Evolutionary conservation across 2,888 invertebrate genomes (phyloP).

Genomic region (Tenthredo distinguenda): DNA sequence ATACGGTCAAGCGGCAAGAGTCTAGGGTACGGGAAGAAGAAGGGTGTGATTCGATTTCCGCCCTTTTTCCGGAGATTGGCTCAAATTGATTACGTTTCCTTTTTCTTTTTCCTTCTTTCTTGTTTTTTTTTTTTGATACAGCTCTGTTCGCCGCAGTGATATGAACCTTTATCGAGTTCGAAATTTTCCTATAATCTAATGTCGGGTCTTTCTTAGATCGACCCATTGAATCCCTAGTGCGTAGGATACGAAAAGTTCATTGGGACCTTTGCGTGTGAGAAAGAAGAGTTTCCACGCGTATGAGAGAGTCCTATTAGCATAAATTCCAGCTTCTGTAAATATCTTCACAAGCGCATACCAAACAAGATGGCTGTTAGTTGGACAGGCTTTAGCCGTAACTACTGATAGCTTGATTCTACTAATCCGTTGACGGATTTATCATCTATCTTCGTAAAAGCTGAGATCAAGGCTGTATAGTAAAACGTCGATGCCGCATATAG

Average conservation of each 20-base stretch:
- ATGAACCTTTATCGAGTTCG: not conserved
- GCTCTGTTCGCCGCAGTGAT: not conserved
- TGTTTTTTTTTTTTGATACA: not conserved
- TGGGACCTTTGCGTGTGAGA: not conserved
- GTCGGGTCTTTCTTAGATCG: not conserved
- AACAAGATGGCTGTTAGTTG: conserved; percentile 8
- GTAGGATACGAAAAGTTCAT: not conserved
- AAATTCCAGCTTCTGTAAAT: conserved; percentile 47
- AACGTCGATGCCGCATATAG: not conserved
- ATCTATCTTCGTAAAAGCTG: conserved; percentile 14
- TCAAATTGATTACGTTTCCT: not conserved
- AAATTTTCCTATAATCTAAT: not conserved
- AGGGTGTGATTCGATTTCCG: conserved; percentile 2
- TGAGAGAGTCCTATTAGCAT: conserved; percentile 36
- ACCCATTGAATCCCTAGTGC: too few species aligned
- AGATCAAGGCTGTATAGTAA: not conserved
- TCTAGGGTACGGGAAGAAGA: not conserved
- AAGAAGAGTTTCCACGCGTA: conserved; percentile 24
- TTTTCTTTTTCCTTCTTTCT: not conserved
- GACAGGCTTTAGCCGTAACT: conserved; percentile 1
- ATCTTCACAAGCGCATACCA: conserved; percentile 27
- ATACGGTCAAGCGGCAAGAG: not conserved
- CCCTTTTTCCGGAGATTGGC: not conserved
- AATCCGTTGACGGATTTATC: conserved; percentile 38
- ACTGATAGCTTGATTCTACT: conserved; percentile 35